Evolutionary conservation across 2,113 vertebrate genomes (phyloP).

Genomic region (Trinectes maculatus): DNA sequence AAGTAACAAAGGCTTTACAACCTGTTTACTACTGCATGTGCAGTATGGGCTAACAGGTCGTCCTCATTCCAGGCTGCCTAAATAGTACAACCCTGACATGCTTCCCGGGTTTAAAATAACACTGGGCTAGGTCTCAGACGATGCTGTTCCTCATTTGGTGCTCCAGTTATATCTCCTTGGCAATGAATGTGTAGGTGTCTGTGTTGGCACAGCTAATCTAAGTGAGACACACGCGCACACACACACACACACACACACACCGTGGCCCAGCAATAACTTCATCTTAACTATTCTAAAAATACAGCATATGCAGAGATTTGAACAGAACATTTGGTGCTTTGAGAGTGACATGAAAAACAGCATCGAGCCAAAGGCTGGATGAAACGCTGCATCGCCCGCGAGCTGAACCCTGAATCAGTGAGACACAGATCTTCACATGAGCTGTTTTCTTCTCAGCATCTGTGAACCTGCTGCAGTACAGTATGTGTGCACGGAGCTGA

Average conservation of each 20-base stretch:
- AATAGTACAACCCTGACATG: slow-evolving; percentile 76
- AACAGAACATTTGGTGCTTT: slow-evolving; percentile 41
- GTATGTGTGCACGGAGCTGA: slow-evolving; percentile 5
- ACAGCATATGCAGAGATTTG: slow-evolving; percentile 47
- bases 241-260: slow-evolving; percentile 17
- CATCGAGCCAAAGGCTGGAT: slow-evolving; percentile 22
- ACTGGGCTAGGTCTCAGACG: slow-evolving; percentile 77
- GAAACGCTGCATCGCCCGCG: slow-evolving; percentile 20
- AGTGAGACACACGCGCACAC: slow-evolving; percentile 26
- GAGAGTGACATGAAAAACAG: slow-evolving; percentile 38
- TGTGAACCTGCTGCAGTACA: not conserved
- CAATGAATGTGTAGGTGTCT: slow-evolving; percentile 20
- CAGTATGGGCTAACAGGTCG: slow-evolving; percentile 25
- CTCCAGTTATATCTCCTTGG: slow-evolving; percentile 64
- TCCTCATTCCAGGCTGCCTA: slow-evolving; percentile 70
- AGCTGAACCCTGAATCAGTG: slow-evolving; percentile 34
- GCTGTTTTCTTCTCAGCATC: slow-evolving; percentile 19
- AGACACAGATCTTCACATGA: slow-evolving; percentile 31
- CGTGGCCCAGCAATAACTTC: slow-evolving; percentile 56
- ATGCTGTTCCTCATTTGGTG: slow-evolving; percentile 70
- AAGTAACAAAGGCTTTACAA: slow-evolving; percentile 3
- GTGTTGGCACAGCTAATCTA: slow-evolving; percentile 18
- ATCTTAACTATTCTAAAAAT: slow-evolving; percentile 48
- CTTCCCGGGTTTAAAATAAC: slow-evolving; percentile 73
- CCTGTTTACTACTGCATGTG: slow-evolving; percentile 12